Evolutionary conservation across 2,113 vertebrate species (phyloP), one percentile per base, ranked within the genome.

Genomic region (Apeltes quadracus): DNA sequence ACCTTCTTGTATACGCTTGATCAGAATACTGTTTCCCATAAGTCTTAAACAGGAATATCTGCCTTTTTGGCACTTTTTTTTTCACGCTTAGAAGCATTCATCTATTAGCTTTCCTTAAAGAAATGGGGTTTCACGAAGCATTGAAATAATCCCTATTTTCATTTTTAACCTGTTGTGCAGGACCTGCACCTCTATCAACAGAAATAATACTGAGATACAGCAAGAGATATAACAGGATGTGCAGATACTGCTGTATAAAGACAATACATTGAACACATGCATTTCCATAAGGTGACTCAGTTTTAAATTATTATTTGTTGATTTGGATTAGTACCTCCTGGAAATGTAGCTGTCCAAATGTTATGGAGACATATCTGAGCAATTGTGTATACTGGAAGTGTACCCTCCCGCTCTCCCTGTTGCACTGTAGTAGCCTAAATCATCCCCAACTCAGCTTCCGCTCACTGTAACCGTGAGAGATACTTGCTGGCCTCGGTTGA

Each of bases 1-100:
- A 85, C 84, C 69, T 81, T 79, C 65, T 69, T 81, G 57, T 82
- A 83, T 82, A 63, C 71, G 78, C 87, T 77, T 77, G 58, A 90
- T 91, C 81, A 82, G 41, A 83, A 78, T 76, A 58, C 48, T 32
- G 61, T 61, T 83, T 83, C 59, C 32, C 74, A 61, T 48, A 87
- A 75, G n/a, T 72, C 53, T 44, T 50, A 50, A 56, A 79, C 15
- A 29, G 18, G 29, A 44, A 51, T 34, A 41, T 71, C 34, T 54
- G 39, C 62, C 32, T 69, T 63, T 39, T 34, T 36, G 16, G 36
- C 6, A 38, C 15, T 7, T 15, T 71, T 44, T 65, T 63, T 74
- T 36, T 20, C 56, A 59, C 15, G 72, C 63, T 34, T 1, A 54
- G 38, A 48, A 59, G 25, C 29, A 56, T 75, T 72, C 48, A 54